Conservation (phyloP, 2,888 invertebrate species). For the Drosophila hawaiiensis region DNA sequence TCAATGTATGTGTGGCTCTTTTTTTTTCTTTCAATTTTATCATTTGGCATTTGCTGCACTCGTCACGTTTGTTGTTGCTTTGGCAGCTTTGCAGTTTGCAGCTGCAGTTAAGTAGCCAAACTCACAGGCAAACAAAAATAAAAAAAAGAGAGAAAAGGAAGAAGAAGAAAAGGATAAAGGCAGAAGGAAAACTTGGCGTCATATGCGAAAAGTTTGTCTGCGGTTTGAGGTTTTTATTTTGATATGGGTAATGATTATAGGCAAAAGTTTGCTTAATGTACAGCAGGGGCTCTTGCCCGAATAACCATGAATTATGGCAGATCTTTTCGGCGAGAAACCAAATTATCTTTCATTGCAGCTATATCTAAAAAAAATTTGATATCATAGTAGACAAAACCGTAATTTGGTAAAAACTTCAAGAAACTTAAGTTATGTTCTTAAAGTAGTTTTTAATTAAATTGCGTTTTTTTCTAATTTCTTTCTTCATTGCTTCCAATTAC, state of each 20-base stretch:
- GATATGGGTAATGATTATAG: slow-evolving; percentile 76
- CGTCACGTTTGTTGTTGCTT: slow-evolving; percentile 60
- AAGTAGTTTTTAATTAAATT: background rate
- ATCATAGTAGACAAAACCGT: background rate
- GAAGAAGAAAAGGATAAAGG: slow-evolving; percentile 15
- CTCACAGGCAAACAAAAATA: slow-evolving; percentile 38
- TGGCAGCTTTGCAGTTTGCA: slow-evolving; percentile 27
- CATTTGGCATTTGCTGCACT: slow-evolving; percentile 65
- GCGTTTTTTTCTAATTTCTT: background rate
- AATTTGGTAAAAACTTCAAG: background rate
- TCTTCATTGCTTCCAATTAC: background rate
- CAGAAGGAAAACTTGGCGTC: slow-evolving; percentile 71
- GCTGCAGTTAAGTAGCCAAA: slow-evolving; percentile 73
- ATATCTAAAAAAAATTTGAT: background rate
- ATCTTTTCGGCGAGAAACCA: slow-evolving; percentile 14
- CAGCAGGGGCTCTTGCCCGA: slow-evolving; percentile 28
- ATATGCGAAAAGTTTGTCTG: slow-evolving; percentile 78
- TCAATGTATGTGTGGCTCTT: slow-evolving; percentile 7
- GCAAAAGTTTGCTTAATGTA: slow-evolving; percentile 65
- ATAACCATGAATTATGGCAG: slow-evolving; percentile 54
- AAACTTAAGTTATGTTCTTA: background rate
- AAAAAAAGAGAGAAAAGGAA: slow-evolving; percentile 39
- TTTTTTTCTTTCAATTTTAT: slow-evolving; percentile 48
- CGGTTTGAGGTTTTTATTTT: slow-evolving; percentile 63
- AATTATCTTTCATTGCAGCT: slow-evolving; percentile 33